Base-by-base conservation (phyloP, 1,140 invertebrate species). In the Drosophila murphyi region DNA sequence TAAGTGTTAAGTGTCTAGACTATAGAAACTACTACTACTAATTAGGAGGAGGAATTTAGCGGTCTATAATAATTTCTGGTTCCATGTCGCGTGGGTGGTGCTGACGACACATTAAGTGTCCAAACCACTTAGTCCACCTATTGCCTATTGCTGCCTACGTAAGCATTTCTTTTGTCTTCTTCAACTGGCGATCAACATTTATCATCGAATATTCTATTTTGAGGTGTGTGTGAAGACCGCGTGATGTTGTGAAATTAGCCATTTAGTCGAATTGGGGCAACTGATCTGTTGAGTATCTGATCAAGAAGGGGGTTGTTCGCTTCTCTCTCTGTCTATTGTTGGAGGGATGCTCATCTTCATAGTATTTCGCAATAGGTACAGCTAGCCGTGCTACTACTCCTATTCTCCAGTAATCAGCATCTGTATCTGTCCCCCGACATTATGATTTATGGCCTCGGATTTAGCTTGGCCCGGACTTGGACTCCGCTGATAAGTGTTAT, bases 191-290 rank as follows among this genome's bases (percentile, higher is more conserved):
- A 5, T 34, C 34, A 34, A 45, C 39, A 57, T 57, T 57, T 45
- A 57, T 57, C 55, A 57, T 57, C 39, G 39, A 43, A 43, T 57
- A 31, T 69, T 80, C 86, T 85, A 78, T 85, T 73, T 56, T 41
- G 48, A 55, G 48, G 51, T 74, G 79, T 57, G 32, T 31, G 47
- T 12, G 12, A 55, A 20, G 20, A 68, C 73, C 76, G 74, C 83
- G 82, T 87, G 82, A 65, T 78, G 54, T 87, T 88, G 80, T 87
- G 82, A 87, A 87, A 87, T 87, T 72, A 41, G 60, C 47, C 41
- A 43, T n/a, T 43, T n/a, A 55, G 34, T 56, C 20, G 48, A 56
- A 55, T 34, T 55, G 50, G 50, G 43, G 35, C 32, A 51, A 54
- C 52, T 20, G 50, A 51, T 62, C 52, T 20, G 50, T 35, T 43